phyloP scores from a whole-genome alignment of 2,797 vertebrate species.

The Pseudochaenichthys georgianus region DNA sequence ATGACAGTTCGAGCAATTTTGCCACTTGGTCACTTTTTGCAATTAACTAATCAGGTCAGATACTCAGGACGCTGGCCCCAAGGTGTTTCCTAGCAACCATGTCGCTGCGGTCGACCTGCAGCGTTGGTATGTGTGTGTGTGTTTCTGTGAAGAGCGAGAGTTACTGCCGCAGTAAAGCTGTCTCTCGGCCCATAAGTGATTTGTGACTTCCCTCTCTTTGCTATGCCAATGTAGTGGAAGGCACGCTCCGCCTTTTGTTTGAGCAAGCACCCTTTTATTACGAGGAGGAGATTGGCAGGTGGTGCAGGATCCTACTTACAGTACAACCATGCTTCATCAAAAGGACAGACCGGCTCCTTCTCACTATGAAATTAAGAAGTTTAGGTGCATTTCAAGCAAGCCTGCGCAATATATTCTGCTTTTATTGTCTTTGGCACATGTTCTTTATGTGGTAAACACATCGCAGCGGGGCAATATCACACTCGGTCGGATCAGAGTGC shows the following conservation, averaged over 20 bases:
- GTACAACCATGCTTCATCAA: slow-evolving; percentile 35
- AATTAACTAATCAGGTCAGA: slow-evolving; percentile 87
- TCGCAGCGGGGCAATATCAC: slow-evolving; percentile 4
- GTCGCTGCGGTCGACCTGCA: slow-evolving; percentile 63
- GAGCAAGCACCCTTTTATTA: slow-evolving; percentile 71
- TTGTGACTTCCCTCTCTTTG: slow-evolving; percentile 78
- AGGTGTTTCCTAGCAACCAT: slow-evolving; percentile 88
- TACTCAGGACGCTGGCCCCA: slow-evolving; percentile 78
- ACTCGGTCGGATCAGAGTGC: slow-evolving; percentile 13
- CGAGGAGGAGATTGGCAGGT: slow-evolving; percentile 63
- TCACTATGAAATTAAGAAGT: slow-evolving; percentile 28
- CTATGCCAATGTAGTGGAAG: slow-evolving; percentile 67
- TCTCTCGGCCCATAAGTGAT: slow-evolving; percentile 79
- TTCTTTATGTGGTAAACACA: slow-evolving; percentile 24
- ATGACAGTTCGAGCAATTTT: slow-evolving; percentile 56
- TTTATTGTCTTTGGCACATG: slow-evolving; percentile 27
- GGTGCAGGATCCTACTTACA: slow-evolving; percentile 50
- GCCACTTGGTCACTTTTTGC: slow-evolving; percentile 78
- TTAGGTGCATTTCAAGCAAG: slow-evolving; percentile 29
- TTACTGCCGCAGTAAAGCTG: slow-evolving; percentile 83
- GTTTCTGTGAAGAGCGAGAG: slow-evolving; percentile 66
- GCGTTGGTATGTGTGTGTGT: slow-evolving; percentile 59
- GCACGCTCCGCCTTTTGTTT: slow-evolving; percentile 70
- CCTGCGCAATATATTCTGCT: slow-evolving; percentile 11
- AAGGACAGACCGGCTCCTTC: slow-evolving; percentile 32